Conservation (phyloP, 2,888 invertebrate species). For the Epirrhoe tristata region DNA sequence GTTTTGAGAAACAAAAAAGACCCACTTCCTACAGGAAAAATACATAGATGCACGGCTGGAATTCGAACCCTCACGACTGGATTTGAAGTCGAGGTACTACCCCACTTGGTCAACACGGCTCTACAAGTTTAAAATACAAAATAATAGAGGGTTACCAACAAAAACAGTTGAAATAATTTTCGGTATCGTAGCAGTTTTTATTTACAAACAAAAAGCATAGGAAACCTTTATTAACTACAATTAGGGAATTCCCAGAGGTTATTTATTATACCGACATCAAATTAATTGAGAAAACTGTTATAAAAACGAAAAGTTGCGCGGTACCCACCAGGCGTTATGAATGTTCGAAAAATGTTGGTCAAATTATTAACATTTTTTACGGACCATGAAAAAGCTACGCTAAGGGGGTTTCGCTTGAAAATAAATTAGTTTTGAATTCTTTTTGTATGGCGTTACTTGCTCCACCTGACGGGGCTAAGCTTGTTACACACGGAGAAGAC, state of each 20-base stretch:
- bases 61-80: no score
- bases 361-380: conserved; percentile 32
- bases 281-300: neutral
- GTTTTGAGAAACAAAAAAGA: no score
- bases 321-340: neutral
- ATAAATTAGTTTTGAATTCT: conserved; percentile 31
- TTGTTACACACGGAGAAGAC: neutral
- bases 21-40: no score
- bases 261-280: neutral
- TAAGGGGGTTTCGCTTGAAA: conserved; percentile 15
- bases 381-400: conserved; percentile 10
- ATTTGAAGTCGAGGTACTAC: no score
- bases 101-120: no score
- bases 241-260: neutral
- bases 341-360: conserved; percentile 19
- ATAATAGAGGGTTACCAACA: neutral
- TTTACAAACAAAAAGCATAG: neutral
- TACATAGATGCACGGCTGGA: no score
- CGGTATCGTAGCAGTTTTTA: no score
- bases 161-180: no score
- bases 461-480: conserved; percentile 7
- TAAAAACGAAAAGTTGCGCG: neutral
- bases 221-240: neutral
- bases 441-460: conserved; percentile 7
- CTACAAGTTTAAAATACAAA: no score